A percentile compares a stretch with the other conserved stretches of the same genome.
Evolutionary conservation across 2,113 vertebrate species (phyloP).

Genomic region (Dryoscopus gambensis): DNA sequence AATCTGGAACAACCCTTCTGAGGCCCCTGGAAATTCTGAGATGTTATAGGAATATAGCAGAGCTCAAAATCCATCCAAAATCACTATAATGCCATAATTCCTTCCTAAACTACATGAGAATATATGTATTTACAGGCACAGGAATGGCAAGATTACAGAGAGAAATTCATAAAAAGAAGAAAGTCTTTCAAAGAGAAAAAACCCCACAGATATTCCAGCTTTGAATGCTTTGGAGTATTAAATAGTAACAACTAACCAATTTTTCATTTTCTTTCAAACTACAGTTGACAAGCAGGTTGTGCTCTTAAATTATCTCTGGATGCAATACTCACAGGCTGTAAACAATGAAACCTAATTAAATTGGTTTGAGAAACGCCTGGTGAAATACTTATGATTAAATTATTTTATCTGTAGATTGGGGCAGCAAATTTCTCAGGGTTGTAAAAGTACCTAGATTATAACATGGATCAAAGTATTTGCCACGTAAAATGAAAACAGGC

Average conservation of each 20-base stretch:
- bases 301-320: not conserved
- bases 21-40: not conserved
- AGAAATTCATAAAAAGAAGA: not conserved
- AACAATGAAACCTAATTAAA: slow-evolving; percentile 4
- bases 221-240: not conserved
- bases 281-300: not conserved
- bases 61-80: not conserved
- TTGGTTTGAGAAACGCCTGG: not conserved
- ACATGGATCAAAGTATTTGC: not conserved
- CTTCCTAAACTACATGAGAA: not conserved
- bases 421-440: slow-evolving; percentile 19
- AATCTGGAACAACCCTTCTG: not conserved
- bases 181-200: not conserved
- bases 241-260: not conserved
- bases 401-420: not conserved
- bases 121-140: not conserved
- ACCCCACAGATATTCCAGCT: not conserved
- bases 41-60: not conserved
- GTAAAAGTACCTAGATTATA: not conserved
- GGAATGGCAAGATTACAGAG: not conserved
- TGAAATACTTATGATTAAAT: slow-evolving; percentile 1
- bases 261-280: not conserved
- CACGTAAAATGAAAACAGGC: slow-evolving; percentile 24
- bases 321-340: not conserved
- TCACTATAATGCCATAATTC: not conserved